phyloP scores from a whole-genome alignment of 2,888 invertebrate species.

The Monoplex corrugatus region DNA sequence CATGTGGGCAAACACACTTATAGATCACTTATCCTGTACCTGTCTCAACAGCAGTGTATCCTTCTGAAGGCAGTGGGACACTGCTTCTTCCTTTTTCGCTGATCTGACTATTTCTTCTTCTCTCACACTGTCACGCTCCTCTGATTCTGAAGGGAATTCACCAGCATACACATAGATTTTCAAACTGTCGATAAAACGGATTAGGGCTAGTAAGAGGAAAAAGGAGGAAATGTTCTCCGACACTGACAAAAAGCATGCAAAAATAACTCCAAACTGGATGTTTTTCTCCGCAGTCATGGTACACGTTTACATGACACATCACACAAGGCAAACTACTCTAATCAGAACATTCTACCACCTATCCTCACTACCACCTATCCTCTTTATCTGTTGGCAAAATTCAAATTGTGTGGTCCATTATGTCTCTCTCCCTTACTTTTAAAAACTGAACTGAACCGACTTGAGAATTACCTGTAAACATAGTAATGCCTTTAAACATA shows the following conservation, averaged over 20 bases:
- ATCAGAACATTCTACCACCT: no score
- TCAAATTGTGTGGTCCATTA: no score
- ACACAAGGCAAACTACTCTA: no score
- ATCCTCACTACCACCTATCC: no score
- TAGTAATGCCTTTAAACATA: no score
- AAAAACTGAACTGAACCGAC: no score
- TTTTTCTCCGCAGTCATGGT: neutral
- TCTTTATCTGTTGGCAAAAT: no score
- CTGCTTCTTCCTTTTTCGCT: constrained; percentile 58
- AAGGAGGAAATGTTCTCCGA: neutral
- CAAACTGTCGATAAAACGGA: neutral
- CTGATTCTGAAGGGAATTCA: constrained; percentile 58
- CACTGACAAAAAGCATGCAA: constrained; percentile 11
- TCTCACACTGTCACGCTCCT: constrained; percentile 61
- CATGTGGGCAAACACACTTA: neutral
- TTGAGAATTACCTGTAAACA: no score
- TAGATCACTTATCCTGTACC: neutral
- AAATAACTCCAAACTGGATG: neutral
- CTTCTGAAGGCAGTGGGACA: neutral
- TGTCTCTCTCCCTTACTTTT: no score
- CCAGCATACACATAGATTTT: constrained; percentile 9
- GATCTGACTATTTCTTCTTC: constrained; percentile 65
- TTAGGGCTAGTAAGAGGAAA: neutral
- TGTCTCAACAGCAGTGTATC: neutral
- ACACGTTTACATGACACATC: no score